phyloP scores from a whole-genome alignment of 2,797 vertebrate species.

The Paramormyrops hopkinsi region DNA sequence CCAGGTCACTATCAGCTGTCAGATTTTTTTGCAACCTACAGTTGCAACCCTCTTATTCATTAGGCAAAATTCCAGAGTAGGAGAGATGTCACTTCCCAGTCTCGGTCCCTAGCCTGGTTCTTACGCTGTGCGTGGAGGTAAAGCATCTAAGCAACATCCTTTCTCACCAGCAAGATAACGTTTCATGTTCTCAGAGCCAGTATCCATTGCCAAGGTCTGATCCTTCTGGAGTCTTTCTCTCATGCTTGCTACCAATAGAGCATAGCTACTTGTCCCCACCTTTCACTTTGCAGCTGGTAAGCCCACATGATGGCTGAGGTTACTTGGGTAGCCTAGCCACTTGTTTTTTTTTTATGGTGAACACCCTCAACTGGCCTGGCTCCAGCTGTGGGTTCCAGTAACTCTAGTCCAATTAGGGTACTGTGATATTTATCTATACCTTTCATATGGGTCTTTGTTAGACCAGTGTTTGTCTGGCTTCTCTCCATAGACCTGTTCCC shows the following conservation, averaged over 20 bases:
- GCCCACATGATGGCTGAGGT: not conserved
- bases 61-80: not conserved
- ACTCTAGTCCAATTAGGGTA: not conserved
- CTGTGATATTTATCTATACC: not conserved
- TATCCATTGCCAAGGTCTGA: not conserved
- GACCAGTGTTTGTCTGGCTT: not conserved
- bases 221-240: not conserved
- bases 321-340: no score
- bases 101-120: not conserved
- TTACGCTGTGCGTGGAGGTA: not conserved
- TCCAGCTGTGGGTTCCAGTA: not conserved
- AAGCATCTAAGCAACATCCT: not conserved
- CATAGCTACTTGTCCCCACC: not conserved
- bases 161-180: not conserved
- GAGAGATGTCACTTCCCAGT: not conserved
- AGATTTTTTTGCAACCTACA: not conserved
- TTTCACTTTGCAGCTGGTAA: not conserved
- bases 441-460: not conserved
- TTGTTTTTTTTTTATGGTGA: no score
- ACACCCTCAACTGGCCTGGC: no score
- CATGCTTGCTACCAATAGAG: not conserved
- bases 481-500: not conserved
- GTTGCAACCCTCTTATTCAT: not conserved
- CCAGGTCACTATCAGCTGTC: not conserved
- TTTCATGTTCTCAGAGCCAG: not conserved